Percentiles rank a stretch among this genome's conserved stretches.
Conservation (phyloP, 2,113 vertebrate species). For the Dolichotis patagonum region DNA sequence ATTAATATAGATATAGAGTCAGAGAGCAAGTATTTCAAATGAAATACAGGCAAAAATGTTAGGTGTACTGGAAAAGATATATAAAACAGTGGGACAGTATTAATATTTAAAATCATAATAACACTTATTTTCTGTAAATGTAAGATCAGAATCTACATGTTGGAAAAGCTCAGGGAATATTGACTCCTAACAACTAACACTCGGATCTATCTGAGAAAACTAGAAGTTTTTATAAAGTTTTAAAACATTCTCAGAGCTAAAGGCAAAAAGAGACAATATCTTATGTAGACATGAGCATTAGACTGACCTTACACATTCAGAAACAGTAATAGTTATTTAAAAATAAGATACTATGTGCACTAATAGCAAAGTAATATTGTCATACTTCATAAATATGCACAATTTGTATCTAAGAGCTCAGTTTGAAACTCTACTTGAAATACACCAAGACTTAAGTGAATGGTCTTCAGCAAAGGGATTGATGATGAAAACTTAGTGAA, state of each 20-base stretch:
- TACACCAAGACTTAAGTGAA: neutral
- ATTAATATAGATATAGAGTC: too few species aligned
- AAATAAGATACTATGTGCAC: neutral
- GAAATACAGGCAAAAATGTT: too few species aligned
- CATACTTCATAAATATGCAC: neutral
- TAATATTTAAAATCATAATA: too few species aligned
- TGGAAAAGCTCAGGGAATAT: neutral
- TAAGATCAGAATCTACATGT: too few species aligned
- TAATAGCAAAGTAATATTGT: neutral
- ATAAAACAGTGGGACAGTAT: too few species aligned
- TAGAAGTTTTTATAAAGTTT: neutral
- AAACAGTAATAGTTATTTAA: neutral
- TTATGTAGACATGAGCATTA: neutral
- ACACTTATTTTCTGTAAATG: too few species aligned
- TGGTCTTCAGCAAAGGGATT: too few species aligned
- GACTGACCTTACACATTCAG: neutral
- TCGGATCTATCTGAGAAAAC: neutral
- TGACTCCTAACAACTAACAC: neutral
- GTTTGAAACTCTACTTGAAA: neutral
- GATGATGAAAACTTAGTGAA: too few species aligned
- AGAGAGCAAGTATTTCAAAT: too few species aligned
- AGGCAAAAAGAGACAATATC: neutral
- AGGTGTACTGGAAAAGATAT: too few species aligned
- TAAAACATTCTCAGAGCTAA: neutral
- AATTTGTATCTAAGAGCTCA: neutral